phyloP scores from a whole-genome alignment of 2,113 vertebrate genomes.

The Dendrocopos noguchii region DNA sequence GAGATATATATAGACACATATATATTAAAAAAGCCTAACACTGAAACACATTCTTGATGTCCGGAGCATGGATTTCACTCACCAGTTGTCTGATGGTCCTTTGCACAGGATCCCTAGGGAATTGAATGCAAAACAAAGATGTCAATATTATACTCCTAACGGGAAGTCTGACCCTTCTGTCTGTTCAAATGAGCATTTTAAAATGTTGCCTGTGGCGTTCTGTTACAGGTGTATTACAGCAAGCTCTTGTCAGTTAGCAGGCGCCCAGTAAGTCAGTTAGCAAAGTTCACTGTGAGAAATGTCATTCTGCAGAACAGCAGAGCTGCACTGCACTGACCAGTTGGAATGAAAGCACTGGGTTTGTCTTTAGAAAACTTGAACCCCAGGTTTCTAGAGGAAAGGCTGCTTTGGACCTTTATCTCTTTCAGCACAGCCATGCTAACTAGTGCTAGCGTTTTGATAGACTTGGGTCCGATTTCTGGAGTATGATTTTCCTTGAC shows the following conservation, averaged over 20 bases:
- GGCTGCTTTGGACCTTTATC: neutral
- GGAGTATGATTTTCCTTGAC: neutral
- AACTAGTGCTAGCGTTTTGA: neutral
- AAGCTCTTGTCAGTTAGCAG: constrained; percentile 26
- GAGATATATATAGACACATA: neutral
- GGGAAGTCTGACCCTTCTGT: constrained; percentile 8
- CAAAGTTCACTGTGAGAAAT: neutral
- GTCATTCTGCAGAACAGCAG: neutral
- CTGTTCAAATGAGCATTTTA: constrained; percentile 45
- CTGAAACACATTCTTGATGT: neutral
- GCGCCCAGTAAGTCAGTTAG: constrained; percentile 15
- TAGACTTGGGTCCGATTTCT: neutral
- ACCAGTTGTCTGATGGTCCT: neutral
- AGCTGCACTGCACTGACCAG: neutral
- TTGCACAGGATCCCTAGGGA: neutral
- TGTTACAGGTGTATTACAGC: constrained; percentile 38
- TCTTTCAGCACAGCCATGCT: neutral
- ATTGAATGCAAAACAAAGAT: constrained; percentile 21
- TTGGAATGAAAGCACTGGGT: neutral
- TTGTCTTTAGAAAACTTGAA: neutral
- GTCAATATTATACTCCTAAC: constrained; percentile 28
- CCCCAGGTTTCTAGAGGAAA: neutral
- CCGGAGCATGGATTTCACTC: neutral
- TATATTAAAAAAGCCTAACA: neutral
- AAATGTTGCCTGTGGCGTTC: constrained; percentile 31